Evolutionary conservation across 2,888 invertebrate genomes (phyloP).

Genomic region (Mesorhabditis belari): DNA sequence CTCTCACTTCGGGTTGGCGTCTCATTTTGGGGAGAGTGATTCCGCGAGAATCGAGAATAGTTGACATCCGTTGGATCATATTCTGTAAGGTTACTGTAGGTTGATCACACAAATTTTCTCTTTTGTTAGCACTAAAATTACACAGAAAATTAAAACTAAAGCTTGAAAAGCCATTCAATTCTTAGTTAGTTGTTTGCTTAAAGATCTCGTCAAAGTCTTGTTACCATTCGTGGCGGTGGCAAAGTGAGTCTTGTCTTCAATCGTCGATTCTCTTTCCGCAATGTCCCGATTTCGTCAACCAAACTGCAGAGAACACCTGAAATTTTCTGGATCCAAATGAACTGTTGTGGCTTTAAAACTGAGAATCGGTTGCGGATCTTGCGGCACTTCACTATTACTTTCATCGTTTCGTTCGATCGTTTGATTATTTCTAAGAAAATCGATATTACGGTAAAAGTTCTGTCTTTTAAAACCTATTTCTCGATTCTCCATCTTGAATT

Average conservation of each 20-base stretch:
- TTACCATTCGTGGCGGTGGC: constrained; percentile 8
- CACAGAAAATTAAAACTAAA: too few species aligned
- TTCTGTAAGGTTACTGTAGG: constrained; percentile 12
- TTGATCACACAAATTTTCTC: too few species aligned
- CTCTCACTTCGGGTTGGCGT: constrained; percentile 25
- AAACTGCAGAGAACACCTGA: constrained; percentile 46
- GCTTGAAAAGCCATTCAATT: too few species aligned
- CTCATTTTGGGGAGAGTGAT: constrained; percentile 21
- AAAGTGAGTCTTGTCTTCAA: constrained; percentile 38
- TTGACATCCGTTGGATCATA: constrained; percentile 31
- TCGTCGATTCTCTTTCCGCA: constrained; percentile 43
- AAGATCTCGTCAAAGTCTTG: too few species aligned
- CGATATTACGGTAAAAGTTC: too few species aligned
- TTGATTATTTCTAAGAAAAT: too few species aligned
- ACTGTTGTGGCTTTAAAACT: too few species aligned
- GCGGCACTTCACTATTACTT: constrained; percentile 10
- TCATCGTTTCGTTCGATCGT: constrained; percentile 2
- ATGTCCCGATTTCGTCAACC: constrained; percentile 47
- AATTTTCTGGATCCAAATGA: too few species aligned
- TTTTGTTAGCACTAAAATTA: too few species aligned
- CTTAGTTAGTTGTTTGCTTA: too few species aligned
- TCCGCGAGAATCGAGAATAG: constrained; percentile 23
- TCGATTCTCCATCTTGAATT: constrained; percentile 11
- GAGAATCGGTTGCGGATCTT: constrained; percentile 19
- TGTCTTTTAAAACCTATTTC: too few species aligned